These are phyloP conservation scores for Gasteruption jaculator DNA, from an alignment of 2,888 invertebrate genomes.

Conservation along the genomic window DNA sequence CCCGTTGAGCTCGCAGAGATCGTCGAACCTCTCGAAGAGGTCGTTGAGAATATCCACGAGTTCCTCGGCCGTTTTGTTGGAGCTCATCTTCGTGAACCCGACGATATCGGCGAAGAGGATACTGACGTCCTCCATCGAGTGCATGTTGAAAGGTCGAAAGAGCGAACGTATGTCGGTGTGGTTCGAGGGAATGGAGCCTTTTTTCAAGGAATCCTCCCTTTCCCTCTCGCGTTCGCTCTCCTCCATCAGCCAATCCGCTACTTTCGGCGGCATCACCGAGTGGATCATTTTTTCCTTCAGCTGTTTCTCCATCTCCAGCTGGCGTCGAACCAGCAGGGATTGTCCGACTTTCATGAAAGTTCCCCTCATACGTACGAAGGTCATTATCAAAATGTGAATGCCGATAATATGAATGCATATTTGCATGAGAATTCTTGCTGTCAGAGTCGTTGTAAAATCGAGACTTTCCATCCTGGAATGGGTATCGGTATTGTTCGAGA, in stretches of 20 bases:
- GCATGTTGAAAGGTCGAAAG: conserved; percentile 96
- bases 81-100: conserved; percentile 96
- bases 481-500: too few relatives aligned
- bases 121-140: conserved; percentile 92
- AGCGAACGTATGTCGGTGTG: conserved; percentile 70
- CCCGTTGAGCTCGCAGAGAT: conserved; percentile 79
- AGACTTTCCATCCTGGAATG: too few relatives aligned
- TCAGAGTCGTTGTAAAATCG: conserved; percentile 49
- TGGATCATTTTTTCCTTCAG: conserved; percentile 96
- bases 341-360: conserved; percentile 96
- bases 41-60: conserved; percentile 93
- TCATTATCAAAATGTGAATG: conserved; percentile 89
- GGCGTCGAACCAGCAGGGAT: conserved; percentile 81
- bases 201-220: conserved; percentile 54
- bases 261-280: conserved; percentile 94
- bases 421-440: conserved; percentile 75
- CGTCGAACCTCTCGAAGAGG: conserved; percentile 92
- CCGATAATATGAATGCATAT: conserved; percentile 89
- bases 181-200: conserved; percentile 48
- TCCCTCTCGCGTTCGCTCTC: conserved; percentile 66
- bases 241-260: conserved; percentile 79
- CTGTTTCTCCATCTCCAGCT: conserved; percentile 89
- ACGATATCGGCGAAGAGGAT: conserved; percentile 97
- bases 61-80: conserved; percentile 94
- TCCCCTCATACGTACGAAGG: conserved; percentile 86